Evolutionary conservation across 2,113 vertebrate genomes (phyloP), one percentile per base, ranked within the genome.

Genomic region (Orycteropus afer): DNA sequence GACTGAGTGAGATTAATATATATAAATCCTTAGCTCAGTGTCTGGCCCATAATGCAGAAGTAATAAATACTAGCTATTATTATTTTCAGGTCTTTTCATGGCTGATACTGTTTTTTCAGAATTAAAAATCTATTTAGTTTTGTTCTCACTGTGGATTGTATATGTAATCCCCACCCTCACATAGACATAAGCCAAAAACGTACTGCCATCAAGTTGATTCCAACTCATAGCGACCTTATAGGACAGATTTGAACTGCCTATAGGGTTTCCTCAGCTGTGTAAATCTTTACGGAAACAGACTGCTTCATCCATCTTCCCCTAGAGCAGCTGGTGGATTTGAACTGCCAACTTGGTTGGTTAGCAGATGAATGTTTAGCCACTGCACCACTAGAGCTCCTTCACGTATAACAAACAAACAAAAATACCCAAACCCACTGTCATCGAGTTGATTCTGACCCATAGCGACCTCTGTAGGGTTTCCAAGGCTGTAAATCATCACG

Each of bases 61-160:
- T 63, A 77, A 17, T 61, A 88, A 67, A 22, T 93, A n/a, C 76
- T 80, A 93, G 79, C 61, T 69, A 0, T 84, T 85, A 23, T 23
- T 92, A 69, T 90, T 93, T 92, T 89, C 79, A 71, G 37, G 51
- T 81, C 61, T 76, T 49, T 40, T 73, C 61, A n/a, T 57, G 55
- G 67, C 67, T n/a, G 37, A 29, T 15, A 2, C 63, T 86, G 42
- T 14, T 37, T 47, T 95, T 91, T 71, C 65, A 82, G 22, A 79
- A 82, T 51, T 81, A 92, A 89, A 93, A 88, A 55, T 20, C n/a
- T 92, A 2, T 86, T 79, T 91, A n/a, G 55, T 22, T 78, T 86
- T 94, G 59, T 25, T 77, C 57, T 92, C 40, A 83, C 23, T 71
- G 34, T 81, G n/a, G n/a, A n/a, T n/a, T n/a, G n/a, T n/a, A n/a